phyloP scores from a whole-genome alignment of 2,888 invertebrate species.

The Drosophila macrospina region DNA sequence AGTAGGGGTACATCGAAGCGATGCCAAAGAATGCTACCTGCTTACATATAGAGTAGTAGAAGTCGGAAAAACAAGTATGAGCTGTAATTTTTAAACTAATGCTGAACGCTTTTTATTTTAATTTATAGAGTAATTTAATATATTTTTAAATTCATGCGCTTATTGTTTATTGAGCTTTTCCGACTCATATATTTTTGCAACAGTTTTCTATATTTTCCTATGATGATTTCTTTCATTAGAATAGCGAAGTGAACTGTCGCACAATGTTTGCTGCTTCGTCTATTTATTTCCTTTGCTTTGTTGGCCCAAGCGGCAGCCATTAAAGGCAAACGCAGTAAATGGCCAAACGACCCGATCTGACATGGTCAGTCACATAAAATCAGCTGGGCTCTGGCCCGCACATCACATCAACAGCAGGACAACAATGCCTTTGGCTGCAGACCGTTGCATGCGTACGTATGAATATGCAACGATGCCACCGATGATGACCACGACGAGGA shows the following conservation, averaged over 20 bases:
- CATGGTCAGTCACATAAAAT: conserved; percentile 72
- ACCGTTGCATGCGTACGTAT: conserved; percentile 44
- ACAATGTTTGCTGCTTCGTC: conserved; percentile 21
- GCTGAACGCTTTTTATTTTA: too few relatives aligned
- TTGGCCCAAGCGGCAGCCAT: conserved; percentile 45
- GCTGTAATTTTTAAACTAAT: too few relatives aligned
- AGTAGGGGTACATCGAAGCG: conserved; percentile 11
- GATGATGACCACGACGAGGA: conserved; percentile 66
- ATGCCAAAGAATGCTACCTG: background rate
- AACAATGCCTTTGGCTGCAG: conserved; percentile 53
- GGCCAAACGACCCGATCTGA: conserved; percentile 62
- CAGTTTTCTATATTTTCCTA: background rate
- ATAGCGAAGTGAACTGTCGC: background rate
- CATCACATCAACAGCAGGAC: conserved; percentile 43
- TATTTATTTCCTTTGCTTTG: conserved; percentile 24
- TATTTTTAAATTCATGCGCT: too few relatives aligned
- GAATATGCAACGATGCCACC: conserved; percentile 70
- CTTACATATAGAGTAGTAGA: too few relatives aligned
- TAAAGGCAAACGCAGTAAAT: conserved; percentile 70
- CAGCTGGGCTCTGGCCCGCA: conserved; percentile 66
- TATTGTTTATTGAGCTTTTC: too few relatives aligned
- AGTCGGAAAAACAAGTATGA: too few relatives aligned
- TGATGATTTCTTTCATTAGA: background rate
- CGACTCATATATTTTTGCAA: background rate
- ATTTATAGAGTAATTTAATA: too few relatives aligned